Evolutionary conservation across 2,888 invertebrate genomes (phyloP), one percentile per base, ranked within the genome.

Genomic region (Aporophyla nigra): DNA sequence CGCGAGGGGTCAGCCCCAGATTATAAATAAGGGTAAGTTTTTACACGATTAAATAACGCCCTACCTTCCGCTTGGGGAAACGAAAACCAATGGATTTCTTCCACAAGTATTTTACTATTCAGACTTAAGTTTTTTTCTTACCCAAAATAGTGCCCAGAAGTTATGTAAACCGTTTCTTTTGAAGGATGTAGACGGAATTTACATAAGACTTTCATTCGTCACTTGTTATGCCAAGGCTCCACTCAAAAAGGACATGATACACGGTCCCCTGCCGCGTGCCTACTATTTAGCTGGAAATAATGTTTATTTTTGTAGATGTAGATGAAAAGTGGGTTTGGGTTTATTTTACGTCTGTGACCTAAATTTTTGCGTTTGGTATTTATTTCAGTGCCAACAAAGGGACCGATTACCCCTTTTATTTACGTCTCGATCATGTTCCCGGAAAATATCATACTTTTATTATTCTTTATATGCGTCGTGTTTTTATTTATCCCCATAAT

Each of bases 401-500:
- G 66, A 76, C 54, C 66, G 40, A 75, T 67, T 71, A 16, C 33
- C 54, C 16, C 61, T 33, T 61, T 65, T 59, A 80, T 74, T 73
- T 61, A 68, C 14, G 66, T 70, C 10, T 75, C 61, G 65, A 67
- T 71, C n/a, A 70, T 62, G 67, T 79, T 77, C 40, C 49, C 58
- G 21, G 73, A 78, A 78, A 71, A 24, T 19, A 51, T 72, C 40
- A 71, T 59, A 71, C 40, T 53, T 68, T 63, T 74, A 75, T 66
- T 68, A 46, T 82, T 74, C 46, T 56, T 71, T 63, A 74, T 78
- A 70, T 80, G 21, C 54, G 62, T 72, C 53, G 51, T 80, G 70
- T 76, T 76, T 82, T 85, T 86, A 82, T 87, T 86, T 78, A 80
- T 67, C 43, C 59, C 65, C 84, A 79, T 86, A 85, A 86, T 78